Evolutionary conservation across 2,888 invertebrate genomes (phyloP), one percentile per base, ranked within the genome.

Genomic region (Saturnia pavonia): DNA sequence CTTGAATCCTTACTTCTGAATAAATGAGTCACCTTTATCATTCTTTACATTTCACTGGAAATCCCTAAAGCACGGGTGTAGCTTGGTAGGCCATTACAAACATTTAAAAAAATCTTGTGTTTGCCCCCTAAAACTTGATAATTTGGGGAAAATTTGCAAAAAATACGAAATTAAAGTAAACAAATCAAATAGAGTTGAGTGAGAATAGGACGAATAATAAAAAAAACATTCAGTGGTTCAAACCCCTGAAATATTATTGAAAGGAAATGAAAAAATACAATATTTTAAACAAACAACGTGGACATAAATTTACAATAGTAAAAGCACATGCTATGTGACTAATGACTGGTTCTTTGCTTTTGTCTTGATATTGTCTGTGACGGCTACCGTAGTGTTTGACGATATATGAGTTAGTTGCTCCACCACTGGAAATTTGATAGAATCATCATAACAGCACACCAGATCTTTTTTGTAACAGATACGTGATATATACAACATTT

Each of bases 401-500:
- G 57, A 43, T 42, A 54, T 68, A n/a, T 63, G 45, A 51, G 40
- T 42, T 1, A 19, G 25, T 25, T 25, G 48, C 16, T 48, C 65
- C 14, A 69, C 71, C 9, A 25, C 42, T n/a, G 54, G 65, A 42
- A 65, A 65, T 1, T 48, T 43, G 42, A 84, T 76, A 1, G 80
- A 79, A 45, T 82, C 78, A 42, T 89, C 87, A 51, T 87, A 91
- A 72, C 91, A 91, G 72, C 91, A 91, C 12, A 91, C 91, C 16
- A 86, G 75, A 71, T 90, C 89, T 0, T 77, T 77, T 1, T 67
- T 70, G 72, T 89, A 89, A 72, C 90, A 91, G 0, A 78, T 69
- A 0, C 88, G 82, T 0, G 90, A 81, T 40, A 90, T 77, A 70
- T 91, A 90, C 0, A 88, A 70, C 82, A 85, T 82, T 72, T 85